A percentile compares a stretch with the other conserved stretches of the same genome.
These are phyloP conservation scores for Charanyca ferruginea DNA, from an alignment of 2,888 invertebrate species.

Conservation along the genomic window DNA sequence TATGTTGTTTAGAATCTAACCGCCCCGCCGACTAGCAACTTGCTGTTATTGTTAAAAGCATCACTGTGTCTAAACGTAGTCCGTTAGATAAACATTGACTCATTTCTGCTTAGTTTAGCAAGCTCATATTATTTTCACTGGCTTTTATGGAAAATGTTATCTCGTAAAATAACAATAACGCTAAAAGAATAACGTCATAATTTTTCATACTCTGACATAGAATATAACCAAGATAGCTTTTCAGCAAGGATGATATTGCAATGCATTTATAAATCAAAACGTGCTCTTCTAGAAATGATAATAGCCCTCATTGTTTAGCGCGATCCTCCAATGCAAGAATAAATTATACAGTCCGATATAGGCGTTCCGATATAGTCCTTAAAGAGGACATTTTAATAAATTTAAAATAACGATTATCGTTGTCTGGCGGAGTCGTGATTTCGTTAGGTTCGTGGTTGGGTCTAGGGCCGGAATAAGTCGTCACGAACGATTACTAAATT, in stretches of 20 bases:
- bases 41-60: constrained; percentile 62
- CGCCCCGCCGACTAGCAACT: constrained; percentile 72
- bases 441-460: constrained; percentile 89
- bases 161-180: background rate
- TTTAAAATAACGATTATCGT: constrained; percentile 91
- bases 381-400: constrained; percentile 91
- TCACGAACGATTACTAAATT: constrained; percentile 91
- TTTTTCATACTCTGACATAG: constrained; percentile 18
- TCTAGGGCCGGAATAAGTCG: constrained; percentile 89
- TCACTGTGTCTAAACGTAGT: constrained; percentile 52
- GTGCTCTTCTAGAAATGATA: constrained; percentile 82
- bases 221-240: constrained; percentile 37
- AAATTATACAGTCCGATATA: constrained; percentile 90
- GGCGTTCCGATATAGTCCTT: constrained; percentile 89
- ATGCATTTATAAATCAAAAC: constrained; percentile 76
- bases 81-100: constrained; percentile 44
- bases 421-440: constrained; percentile 90
- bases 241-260: constrained; percentile 59
- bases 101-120: constrained; percentile 17
- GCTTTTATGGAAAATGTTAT: constrained; percentile 26
- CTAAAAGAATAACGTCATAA: constrained; percentile 7
- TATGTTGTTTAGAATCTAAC: constrained; percentile 73
- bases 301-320: constrained; percentile 86
- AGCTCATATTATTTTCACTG: constrained; percentile 17
- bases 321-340: constrained; percentile 84